phyloP scores from a whole-genome alignment of 2,113 vertebrate species.

The Rhadina sibilatrix region DNA sequence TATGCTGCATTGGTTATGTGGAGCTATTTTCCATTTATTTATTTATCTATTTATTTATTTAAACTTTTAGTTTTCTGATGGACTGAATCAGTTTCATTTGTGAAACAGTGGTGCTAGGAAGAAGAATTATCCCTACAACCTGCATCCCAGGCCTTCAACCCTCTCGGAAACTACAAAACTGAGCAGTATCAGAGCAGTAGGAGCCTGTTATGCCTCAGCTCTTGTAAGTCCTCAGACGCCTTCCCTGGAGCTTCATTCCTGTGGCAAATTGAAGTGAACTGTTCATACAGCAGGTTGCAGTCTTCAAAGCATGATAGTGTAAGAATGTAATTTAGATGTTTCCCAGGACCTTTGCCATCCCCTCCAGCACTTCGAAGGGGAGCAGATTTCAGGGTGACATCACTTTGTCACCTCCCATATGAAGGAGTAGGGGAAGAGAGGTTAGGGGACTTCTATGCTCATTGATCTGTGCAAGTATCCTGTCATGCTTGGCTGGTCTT shows the following conservation, averaged over 20 bases:
- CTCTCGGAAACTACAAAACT: neutral
- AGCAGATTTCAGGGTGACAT: neutral
- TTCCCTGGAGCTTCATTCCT: neutral
- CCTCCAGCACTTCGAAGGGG: neutral
- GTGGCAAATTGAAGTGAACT: neutral
- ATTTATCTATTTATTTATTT: neutral
- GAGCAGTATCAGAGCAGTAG: neutral
- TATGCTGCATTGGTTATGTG: neutral
- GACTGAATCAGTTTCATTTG: neutral
- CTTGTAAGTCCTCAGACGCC: neutral
- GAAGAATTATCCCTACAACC: neutral
- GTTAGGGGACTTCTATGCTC: neutral
- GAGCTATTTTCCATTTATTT: too few species aligned
- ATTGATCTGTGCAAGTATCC: neutral
- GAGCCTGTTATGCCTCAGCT: accelerated
- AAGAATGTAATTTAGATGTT: neutral
- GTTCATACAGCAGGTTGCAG: accelerated
- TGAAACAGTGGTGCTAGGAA: neutral
- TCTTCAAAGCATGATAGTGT: neutral
- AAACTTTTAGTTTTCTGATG: neutral
- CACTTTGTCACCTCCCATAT: accelerated
- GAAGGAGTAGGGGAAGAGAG: neutral
- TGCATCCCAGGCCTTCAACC: neutral
- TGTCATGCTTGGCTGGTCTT: neutral
- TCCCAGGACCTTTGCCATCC: neutral